A percentile compares a stretch with the other conserved stretches of the same genome.
These are phyloP conservation scores for Fissipunctia ypsillon DNA, from an alignment of 2,888 invertebrate genomes.

Conservation along the genomic window DNA sequence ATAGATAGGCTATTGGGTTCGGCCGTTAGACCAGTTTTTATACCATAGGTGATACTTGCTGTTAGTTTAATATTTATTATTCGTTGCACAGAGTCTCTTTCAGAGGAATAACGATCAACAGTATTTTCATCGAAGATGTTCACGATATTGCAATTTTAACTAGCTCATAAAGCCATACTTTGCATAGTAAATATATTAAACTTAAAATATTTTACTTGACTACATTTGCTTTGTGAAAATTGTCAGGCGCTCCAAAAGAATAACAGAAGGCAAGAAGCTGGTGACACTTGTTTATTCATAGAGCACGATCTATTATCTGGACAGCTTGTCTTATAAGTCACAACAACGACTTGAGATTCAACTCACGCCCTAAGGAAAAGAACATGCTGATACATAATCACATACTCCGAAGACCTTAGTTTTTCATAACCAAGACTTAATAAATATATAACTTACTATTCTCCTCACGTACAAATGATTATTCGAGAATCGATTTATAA, in stretches of 20 bases:
- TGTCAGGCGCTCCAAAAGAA: background rate
- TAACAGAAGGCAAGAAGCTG: rapidly evolving
- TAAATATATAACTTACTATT: constrained; percentile 52
- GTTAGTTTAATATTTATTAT: no score
- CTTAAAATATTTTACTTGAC: background rate
- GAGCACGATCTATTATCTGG: background rate
- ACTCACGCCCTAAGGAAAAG: constrained; percentile 10
- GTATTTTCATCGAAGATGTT: background rate
- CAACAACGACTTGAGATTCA: constrained; percentile 26
- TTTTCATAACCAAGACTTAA: constrained; percentile 45
- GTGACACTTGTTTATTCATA: no score
- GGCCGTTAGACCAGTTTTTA: no score
- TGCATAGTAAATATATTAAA: background rate
- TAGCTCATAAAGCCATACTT: background rate
- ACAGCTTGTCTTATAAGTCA: constrained; percentile 8
- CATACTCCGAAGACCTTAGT: constrained; percentile 15
- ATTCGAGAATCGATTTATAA: constrained; percentile 67
- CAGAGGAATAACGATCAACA: background rate
- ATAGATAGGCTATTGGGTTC: no score
- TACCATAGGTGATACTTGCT: no score
- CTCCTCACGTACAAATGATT: constrained; percentile 48
- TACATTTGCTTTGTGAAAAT: background rate
- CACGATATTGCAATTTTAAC: background rate
- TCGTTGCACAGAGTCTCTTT: no score
- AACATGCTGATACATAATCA: constrained; percentile 52